phyloP scores from a whole-genome alignment of 2,797 vertebrate genomes.

The Neosilurus mollespiculum region DNA sequence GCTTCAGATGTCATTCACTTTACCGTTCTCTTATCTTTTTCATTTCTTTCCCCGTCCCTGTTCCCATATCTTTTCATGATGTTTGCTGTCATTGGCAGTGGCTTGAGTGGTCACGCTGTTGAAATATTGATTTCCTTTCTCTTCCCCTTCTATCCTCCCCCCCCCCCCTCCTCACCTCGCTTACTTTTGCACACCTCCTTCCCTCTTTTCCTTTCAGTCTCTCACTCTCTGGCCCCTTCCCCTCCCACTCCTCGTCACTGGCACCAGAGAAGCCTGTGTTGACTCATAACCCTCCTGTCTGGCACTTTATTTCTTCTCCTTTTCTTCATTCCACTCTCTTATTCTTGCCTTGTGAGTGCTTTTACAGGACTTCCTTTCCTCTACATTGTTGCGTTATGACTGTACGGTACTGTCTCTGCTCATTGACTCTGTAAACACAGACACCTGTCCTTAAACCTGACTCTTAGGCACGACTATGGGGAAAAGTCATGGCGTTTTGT shows the following conservation, averaged over 20 bases:
- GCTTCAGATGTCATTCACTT: conserved; percentile 81
- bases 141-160: conserved; percentile 9
- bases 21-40: conserved; percentile 82
- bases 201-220: conserved; percentile 19
- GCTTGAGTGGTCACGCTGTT: conserved; percentile 72
- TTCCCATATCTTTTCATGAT: conserved; percentile 81
- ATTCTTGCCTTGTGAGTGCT: conserved; percentile 15
- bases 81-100: conserved; percentile 77
- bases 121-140: conserved; percentile 76
- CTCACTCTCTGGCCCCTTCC: conserved; percentile 12
- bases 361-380: conserved; percentile 52
- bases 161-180: conserved; percentile 14
- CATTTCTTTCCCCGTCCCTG: conserved; percentile 72
- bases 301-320: conserved; percentile 51
- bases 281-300: conserved; percentile 58
- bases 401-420: conserved; percentile 30
- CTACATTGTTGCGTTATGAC: conserved; percentile 47
- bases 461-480: conserved; percentile 1
- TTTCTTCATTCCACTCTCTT: conserved; percentile 42
- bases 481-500: neutral
- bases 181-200: conserved; percentile 23
- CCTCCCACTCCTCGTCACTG: neutral
- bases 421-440: conserved; percentile 58
- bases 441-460: conserved; percentile 31
- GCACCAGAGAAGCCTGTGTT: conserved; percentile 56